Conservation (phyloP, 2,113 vertebrate species). For the Nestor notabilis region DNA sequence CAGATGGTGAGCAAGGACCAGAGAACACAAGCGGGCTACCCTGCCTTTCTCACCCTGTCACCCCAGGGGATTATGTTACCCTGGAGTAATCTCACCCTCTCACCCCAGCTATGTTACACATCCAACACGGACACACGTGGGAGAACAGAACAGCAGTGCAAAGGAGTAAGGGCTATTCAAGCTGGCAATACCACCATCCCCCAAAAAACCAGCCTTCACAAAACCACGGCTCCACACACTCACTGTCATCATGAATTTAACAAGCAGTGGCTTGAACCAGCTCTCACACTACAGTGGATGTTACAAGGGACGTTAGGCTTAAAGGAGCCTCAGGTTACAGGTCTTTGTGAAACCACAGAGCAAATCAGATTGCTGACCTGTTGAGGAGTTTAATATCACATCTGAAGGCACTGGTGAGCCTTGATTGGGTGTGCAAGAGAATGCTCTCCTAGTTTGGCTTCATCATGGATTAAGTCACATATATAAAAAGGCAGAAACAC, state of each 20-base stretch:
- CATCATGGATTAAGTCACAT: background rate
- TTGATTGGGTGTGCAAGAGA: background rate
- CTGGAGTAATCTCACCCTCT: background rate
- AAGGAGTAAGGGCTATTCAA: background rate
- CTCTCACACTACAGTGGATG: background rate
- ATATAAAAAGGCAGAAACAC: background rate
- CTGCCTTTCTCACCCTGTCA: background rate
- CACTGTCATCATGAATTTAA: background rate
- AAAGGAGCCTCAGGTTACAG: background rate
- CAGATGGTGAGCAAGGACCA: background rate
- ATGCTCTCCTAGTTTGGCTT: background rate
- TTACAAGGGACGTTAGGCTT: background rate
- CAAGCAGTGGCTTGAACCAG: background rate
- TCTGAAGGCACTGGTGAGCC: background rate
- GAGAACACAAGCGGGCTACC: background rate
- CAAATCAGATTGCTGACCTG: background rate
- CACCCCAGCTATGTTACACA: accelerated
- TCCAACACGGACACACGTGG: accelerated
- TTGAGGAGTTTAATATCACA: background rate
- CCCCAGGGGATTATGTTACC: background rate
- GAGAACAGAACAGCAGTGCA: accelerated
- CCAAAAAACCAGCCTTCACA: background rate
- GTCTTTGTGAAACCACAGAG: background rate
- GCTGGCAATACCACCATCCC: background rate
- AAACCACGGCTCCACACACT: background rate